phyloP scores from a whole-genome alignment of 2,888 invertebrate species.

The Habroteleia sp. region DNA sequence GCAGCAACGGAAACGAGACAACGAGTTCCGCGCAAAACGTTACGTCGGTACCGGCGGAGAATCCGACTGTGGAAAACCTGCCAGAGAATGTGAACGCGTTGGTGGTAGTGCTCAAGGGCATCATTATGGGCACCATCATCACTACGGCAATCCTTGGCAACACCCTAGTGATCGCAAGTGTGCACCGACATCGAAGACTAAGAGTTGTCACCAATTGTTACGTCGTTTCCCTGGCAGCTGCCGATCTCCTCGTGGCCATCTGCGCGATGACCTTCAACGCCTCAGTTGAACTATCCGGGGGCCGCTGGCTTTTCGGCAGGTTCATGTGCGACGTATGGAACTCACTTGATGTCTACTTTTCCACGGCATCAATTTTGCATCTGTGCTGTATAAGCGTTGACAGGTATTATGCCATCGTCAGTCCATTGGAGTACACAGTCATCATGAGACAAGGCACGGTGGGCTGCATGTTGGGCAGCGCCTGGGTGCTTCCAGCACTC shows the following conservation, averaged over 20 bases:
- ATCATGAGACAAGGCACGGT: slow-evolving; percentile 93
- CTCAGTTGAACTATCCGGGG: slow-evolving; percentile 89
- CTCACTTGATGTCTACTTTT: slow-evolving; percentile 96
- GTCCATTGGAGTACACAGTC: slow-evolving; percentile 95
- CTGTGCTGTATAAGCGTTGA: slow-evolving; percentile 97
- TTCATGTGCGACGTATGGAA: slow-evolving; percentile 97
- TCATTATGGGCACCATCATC: slow-evolving; percentile 92
- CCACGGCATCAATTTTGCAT: slow-evolving; percentile 94
- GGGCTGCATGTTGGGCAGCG: slow-evolving; percentile 81
- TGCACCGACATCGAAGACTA: slow-evolving; percentile 86
- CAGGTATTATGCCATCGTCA: slow-evolving; percentile 94
- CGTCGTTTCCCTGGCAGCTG: slow-evolving; percentile 96
- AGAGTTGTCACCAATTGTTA: slow-evolving; percentile 95
- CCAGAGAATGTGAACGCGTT: slow-evolving; percentile 75
- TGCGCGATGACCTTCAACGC: slow-evolving; percentile 97
- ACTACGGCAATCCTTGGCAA: slow-evolving; percentile 95
- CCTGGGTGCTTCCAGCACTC: slow-evolving; percentile 84
- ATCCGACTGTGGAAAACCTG: slow-evolving; percentile 76
- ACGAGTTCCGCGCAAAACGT: slow-evolving; percentile 68
- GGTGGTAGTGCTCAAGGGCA: slow-evolving; percentile 86
- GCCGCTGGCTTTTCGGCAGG: slow-evolving; percentile 92
- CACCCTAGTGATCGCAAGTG: slow-evolving; percentile 93
- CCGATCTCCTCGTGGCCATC: slow-evolving; percentile 95
- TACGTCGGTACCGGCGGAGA: slow-evolving; percentile 72
- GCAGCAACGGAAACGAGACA: slow-evolving; percentile 65